Percentiles rank a stretch among this genome's conserved stretches.
Evolutionary conservation across 2,113 vertebrate genomes (phyloP).

Genomic region (Glareola pratincola): DNA sequence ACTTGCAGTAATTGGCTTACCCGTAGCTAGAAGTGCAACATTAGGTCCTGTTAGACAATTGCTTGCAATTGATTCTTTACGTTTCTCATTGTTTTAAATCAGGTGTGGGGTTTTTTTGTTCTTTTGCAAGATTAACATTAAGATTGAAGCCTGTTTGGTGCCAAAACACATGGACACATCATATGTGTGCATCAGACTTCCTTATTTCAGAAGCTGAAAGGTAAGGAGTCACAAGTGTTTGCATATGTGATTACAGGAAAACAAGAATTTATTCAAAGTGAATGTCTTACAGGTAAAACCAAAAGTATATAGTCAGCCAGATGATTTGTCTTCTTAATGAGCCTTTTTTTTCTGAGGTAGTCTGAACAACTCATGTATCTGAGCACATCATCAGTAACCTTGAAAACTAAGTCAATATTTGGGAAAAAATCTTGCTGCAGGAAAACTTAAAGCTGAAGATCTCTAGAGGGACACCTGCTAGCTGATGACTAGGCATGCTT

Average conservation of each 20-base stretch:
- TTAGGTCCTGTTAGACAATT: neutral
- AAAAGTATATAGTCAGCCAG: conserved; percentile 58
- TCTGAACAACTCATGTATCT: conserved; percentile 45
- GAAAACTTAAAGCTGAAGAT: conserved; percentile 54
- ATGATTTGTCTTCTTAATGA: conserved; percentile 70
- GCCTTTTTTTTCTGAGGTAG: conserved; percentile 58
- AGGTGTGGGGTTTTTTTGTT: neutral
- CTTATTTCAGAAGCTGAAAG: neutral
- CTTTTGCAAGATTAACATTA: neutral
- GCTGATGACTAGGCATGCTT: conserved; percentile 51
- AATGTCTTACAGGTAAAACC: conserved; percentile 35
- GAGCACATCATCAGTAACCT: conserved; percentile 66
- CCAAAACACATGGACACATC: neutral
- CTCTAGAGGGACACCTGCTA: conserved; percentile 41
- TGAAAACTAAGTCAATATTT: conserved; percentile 75
- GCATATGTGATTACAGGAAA: conserved; percentile 40
- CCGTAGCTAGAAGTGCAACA: neutral
- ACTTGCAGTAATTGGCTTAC: neutral
- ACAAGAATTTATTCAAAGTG: conserved; percentile 42
- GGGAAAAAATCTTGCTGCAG: conserved; percentile 51
- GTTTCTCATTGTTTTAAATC: neutral
- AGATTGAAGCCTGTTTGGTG: neutral
- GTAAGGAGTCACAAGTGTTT: conserved; percentile 8
- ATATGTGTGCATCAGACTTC: neutral
- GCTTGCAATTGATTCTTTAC: neutral